phyloP scores from a whole-genome alignment of 1,140 invertebrate genomes.

The Sitophilus oryzae region DNA sequence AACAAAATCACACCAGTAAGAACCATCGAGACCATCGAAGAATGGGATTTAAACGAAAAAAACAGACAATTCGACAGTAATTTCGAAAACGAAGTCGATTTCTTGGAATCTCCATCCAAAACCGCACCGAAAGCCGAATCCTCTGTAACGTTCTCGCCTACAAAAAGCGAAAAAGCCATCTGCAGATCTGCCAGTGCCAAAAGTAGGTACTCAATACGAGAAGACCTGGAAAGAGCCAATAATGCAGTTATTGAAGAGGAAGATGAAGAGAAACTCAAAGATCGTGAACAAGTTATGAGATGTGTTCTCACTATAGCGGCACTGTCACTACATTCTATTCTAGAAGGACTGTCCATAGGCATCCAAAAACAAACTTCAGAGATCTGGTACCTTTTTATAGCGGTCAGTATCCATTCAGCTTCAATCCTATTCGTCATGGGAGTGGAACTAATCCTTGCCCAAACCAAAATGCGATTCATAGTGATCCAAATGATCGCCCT shows the following conservation, averaged over 20 bases:
- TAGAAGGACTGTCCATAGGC: slow-evolving; percentile 77
- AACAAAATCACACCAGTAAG: slow-evolving; percentile 20
- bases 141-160: not conserved
- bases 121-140: not conserved
- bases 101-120: not conserved
- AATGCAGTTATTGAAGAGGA: slow-evolving; percentile 7
- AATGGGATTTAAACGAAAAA: slow-evolving; percentile 15
- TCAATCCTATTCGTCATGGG: slow-evolving; percentile 68
- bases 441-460: slow-evolving; percentile 60
- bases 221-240: slow-evolving; percentile 13
- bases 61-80: slow-evolving; percentile 1
- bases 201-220: slow-evolving; percentile 17
- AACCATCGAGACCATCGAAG: slow-evolving; percentile 15
- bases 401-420: slow-evolving; percentile 69
- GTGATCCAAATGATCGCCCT: slow-evolving; percentile 55
- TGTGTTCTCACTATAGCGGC: slow-evolving; percentile 66
- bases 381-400: slow-evolving; percentile 64
- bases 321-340: slow-evolving; percentile 71
- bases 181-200: slow-evolving; percentile 3
- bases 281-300: slow-evolving; percentile 47
- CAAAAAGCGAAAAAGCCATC: slow-evolving; percentile 2
- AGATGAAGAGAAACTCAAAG: slow-evolving; percentile 24
- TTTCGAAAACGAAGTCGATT: not conserved
- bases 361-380: slow-evolving; percentile 56
- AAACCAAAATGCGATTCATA: slow-evolving; percentile 52